These are phyloP conservation scores for Amiota communis DNA, from an alignment of 2,888 invertebrate genomes.

Conservation along the genomic window DNA sequence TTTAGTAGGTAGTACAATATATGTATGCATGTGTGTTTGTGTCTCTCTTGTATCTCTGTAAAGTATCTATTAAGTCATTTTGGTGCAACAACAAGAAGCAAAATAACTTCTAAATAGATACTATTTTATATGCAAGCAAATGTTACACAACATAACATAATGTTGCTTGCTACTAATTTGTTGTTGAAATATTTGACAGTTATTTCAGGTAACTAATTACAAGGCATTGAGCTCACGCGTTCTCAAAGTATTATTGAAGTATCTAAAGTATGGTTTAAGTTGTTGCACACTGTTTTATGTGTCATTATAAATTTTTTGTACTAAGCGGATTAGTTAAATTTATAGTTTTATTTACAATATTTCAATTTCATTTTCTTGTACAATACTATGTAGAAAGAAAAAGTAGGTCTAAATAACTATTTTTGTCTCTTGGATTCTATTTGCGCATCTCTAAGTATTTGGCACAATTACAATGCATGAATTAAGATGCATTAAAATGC, in stretches of 20 bases:
- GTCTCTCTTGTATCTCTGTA: neutral
- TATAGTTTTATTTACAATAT: no score
- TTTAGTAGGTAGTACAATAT: no score
- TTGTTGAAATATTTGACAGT: slow-evolving; percentile 19
- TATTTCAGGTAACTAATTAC: neutral
- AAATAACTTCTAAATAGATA: neutral
- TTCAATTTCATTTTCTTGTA: no score
- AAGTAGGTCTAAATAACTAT: neutral
- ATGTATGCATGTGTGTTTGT: neutral
- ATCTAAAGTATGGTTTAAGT: no score
- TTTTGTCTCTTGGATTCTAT: neutral
- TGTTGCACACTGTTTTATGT: no score
- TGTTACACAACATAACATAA: neutral
- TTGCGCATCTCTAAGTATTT: neutral
- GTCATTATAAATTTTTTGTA: no score
- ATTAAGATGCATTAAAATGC: no score
- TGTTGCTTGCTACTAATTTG: slow-evolving; percentile 10
- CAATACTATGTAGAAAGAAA: no score
- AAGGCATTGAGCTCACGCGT: neutral
- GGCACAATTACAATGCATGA: neutral
- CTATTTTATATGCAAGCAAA: neutral
- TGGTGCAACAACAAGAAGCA: neutral
- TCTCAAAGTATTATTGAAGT: neutral
- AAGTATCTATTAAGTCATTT: slow-evolving; percentile 31
- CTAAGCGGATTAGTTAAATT: no score